phyloP scores from a whole-genome alignment of 35 echinoderm and acorn worm species.

The Apostichopus parvimensis region DNA sequence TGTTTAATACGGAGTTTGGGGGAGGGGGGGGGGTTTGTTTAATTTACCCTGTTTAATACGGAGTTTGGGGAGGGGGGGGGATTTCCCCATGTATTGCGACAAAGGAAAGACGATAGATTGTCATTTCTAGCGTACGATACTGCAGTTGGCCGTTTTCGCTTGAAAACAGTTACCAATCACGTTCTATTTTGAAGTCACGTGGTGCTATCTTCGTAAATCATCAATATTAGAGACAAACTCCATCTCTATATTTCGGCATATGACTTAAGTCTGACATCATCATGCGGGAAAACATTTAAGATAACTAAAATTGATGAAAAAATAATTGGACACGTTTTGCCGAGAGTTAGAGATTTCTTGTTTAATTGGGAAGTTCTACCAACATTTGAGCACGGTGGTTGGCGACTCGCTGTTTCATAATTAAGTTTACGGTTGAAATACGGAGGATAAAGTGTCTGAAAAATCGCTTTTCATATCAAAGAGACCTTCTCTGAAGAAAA shows the following conservation, averaged over 20 bases:
- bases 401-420: conserved; percentile 11
- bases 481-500: conserved; percentile 1
- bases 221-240: not conserved
- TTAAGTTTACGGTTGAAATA: conserved; percentile 19
- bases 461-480: not conserved
- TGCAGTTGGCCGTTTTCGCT: too few species aligned
- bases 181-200: not conserved
- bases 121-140: too few species aligned
- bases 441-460: not conserved
- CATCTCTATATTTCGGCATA: not conserved
- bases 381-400: conserved; percentile 8
- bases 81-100: too few species aligned
- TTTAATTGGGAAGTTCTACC: conserved; percentile 14
- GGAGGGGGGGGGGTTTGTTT: too few species aligned
- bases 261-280: not conserved
- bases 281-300: not conserved
- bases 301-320: conserved; percentile 14
- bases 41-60: too few species aligned
- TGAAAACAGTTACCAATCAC: not conserved
- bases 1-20: too few species aligned
- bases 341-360: not conserved
- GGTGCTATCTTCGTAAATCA: not conserved
- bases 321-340: conserved; percentile 12
- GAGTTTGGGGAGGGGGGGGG: too few species aligned
- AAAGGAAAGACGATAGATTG: too few species aligned